Conservation (phyloP, 2,113 vertebrate species). For the Pithys albifrons region DNA sequence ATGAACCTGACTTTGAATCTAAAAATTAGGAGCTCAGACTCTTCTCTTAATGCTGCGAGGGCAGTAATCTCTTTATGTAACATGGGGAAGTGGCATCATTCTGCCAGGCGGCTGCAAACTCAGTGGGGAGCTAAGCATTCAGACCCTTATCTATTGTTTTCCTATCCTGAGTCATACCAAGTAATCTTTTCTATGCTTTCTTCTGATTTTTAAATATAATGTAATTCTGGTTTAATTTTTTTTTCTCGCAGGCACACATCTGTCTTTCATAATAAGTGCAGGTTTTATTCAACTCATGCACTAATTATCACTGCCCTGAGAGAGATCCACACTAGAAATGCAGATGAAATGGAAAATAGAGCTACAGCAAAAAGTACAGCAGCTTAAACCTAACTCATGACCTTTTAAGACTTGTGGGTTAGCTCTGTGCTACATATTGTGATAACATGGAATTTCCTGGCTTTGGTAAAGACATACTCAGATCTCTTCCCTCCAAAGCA, state of each 20-base stretch:
- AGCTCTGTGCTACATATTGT: not conserved
- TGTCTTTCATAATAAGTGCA: not conserved
- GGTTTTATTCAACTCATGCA: not conserved
- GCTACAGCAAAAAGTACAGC: not conserved
- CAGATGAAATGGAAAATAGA: not conserved
- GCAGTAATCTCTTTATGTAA: constrained; percentile 52
- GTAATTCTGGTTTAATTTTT: not conserved
- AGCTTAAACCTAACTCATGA: not conserved
- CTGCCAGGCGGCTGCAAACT: not conserved
- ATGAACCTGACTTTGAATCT: not conserved
- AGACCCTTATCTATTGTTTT: constrained; percentile 14
- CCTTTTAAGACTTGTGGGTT: constrained; percentile 6
- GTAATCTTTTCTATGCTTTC: not conserved
- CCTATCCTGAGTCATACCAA: not conserved
- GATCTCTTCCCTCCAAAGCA: not conserved
- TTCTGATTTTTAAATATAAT: not conserved
- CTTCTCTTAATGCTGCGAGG: not conserved
- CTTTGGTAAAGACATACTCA: not conserved
- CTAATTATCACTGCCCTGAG: not conserved
- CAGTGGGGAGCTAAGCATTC: not conserved
- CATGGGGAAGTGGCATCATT: not conserved
- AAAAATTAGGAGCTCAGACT: constrained; percentile 36
- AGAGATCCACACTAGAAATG: not conserved
- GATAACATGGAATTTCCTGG: not conserved
- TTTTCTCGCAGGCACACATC: not conserved